Evolutionary conservation across 2,797 vertebrate genomes (phyloP).

Genomic region (Intellagama lesueurii): DNA sequence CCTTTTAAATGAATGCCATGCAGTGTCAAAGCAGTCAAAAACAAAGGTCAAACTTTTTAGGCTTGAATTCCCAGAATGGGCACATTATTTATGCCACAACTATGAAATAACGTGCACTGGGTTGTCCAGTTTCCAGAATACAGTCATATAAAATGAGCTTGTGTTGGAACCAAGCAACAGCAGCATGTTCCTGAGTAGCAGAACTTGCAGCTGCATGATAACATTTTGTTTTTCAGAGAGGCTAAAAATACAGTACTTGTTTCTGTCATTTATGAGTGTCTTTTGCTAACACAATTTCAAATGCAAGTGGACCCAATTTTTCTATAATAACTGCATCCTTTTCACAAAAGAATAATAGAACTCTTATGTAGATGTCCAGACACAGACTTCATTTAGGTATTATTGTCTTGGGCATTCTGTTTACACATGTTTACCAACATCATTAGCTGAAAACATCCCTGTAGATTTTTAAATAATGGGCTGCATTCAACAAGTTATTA

Average conservation of each 20-base stretch:
- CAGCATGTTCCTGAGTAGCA: neutral
- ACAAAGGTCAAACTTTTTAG: constrained; percentile 39
- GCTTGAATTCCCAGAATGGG: constrained; percentile 36
- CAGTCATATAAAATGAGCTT: neutral
- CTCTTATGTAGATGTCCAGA: constrained; percentile 9
- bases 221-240: constrained; percentile 12
- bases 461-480: neutral
- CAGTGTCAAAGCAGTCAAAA: constrained; percentile 45
- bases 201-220: neutral
- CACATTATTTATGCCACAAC: constrained; percentile 15
- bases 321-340: neutral
- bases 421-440: neutral
- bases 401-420: neutral
- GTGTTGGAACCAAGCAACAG: neutral
- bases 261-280: neutral
- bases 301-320: neutral
- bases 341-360: neutral
- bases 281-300: neutral
- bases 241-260: neutral
- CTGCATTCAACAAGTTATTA: neutral
- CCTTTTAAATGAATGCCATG: constrained; percentile 28
- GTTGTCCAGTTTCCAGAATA: constrained; percentile 16
- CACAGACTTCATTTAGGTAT: constrained; percentile 21
- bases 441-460: constrained; percentile 24
- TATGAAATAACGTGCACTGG: constrained; percentile 3